These are phyloP conservation scores for Tapirus indicus DNA, from an alignment of 2,797 vertebrate genomes.

Conservation along the genomic window DNA sequence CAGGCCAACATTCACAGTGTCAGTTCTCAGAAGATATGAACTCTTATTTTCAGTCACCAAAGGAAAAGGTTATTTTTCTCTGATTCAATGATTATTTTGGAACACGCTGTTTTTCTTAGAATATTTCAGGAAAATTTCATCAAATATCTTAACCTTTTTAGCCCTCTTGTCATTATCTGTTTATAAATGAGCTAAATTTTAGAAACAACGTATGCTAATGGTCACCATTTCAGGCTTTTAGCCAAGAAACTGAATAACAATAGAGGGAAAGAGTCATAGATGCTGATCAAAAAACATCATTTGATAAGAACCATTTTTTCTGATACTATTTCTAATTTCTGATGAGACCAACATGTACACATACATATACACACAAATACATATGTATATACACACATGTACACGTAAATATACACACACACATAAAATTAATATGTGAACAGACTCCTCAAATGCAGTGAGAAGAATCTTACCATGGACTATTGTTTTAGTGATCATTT, in stretches of 20 bases:
- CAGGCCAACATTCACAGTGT: neutral
- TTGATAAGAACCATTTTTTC: neutral
- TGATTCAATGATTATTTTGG: neutral
- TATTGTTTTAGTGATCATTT: neutral
- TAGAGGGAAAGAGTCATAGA: neutral
- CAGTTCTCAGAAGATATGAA: neutral
- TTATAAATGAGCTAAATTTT: conserved; percentile 38
- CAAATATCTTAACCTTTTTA: neutral
- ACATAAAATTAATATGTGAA: neutral
- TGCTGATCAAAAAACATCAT: neutral
- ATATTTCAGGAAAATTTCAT: neutral
- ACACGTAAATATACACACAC: neutral
- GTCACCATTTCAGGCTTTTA: neutral
- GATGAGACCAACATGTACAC: neutral
- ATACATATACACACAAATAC: neutral
- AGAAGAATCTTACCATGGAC: neutral
- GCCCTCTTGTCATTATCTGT: neutral
- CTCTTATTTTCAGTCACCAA: neutral
- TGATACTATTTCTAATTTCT: neutral
- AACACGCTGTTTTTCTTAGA: neutral
- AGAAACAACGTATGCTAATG: neutral
- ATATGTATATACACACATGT: neutral
- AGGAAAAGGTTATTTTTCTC: neutral
- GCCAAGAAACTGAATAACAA: neutral
- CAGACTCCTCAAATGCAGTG: neutral